Evolutionary conservation across 2,888 invertebrate species (phyloP).

Genomic region (Liposcelis brunnea): DNA sequence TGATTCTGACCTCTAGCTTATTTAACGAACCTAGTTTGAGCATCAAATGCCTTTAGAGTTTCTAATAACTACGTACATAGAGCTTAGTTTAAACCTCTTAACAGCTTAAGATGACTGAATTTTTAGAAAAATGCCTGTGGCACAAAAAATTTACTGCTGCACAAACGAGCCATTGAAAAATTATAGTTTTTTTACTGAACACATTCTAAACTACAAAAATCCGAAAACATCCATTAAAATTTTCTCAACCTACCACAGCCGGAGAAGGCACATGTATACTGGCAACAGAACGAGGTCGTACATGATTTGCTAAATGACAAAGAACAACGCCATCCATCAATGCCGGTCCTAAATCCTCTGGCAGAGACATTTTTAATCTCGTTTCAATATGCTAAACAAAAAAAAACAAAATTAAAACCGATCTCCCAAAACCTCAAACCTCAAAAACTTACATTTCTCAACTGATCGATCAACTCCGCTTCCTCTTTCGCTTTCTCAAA

Average conservation of each 20-base stretch:
- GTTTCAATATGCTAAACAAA: slow-evolving; percentile 65
- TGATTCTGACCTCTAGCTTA: no score
- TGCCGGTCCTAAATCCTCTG: slow-evolving; percentile 67
- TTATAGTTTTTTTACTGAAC: no score
- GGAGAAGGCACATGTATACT: slow-evolving; percentile 91
- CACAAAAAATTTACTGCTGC: no score
- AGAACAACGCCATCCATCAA: slow-evolving; percentile 83
- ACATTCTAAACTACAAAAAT: no score
- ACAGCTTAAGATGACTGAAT: no score
- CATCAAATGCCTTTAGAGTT: no score
- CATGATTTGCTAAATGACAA: slow-evolving; percentile 87
- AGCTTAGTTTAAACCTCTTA: no score
- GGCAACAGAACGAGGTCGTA: slow-evolving; percentile 75
- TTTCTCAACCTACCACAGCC: slow-evolving; percentile 51
- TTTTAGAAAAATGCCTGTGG: no score
- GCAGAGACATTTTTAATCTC: slow-evolving; percentile 75
- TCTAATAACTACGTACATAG: no score
- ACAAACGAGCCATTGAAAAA: no score
- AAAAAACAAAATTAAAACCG: slow-evolving; percentile 10
- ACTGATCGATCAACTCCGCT: slow-evolving; percentile 63
- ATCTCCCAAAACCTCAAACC: neutral
- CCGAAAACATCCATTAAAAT: no score
- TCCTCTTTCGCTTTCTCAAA: slow-evolving; percentile 84
- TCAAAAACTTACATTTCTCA: slow-evolving; percentile 50
- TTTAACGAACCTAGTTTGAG: no score